Conservation (phyloP, 2,113 vertebrate genomes). For the Lanius collurio region DNA sequence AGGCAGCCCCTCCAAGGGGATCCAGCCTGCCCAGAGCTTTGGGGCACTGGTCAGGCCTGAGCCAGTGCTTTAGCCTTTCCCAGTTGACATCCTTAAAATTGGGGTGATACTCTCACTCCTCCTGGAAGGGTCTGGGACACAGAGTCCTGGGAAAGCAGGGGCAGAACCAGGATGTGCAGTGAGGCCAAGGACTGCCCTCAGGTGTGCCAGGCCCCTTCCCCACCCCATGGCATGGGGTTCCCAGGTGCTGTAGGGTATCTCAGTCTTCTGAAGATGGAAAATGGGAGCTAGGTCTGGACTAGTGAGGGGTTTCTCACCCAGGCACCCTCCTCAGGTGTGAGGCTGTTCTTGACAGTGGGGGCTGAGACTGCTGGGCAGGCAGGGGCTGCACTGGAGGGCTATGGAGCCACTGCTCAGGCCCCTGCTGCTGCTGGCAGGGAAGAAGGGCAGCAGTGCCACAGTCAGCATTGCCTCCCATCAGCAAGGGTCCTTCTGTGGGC, state of each 20-base stretch:
- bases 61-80: neutral
- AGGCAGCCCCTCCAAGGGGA: neutral
- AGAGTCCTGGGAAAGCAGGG: neutral
- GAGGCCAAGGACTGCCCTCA: neutral
- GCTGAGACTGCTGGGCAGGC: neutral
- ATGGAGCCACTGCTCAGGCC: neutral
- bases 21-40: neutral
- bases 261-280: neutral
- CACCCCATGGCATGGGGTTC: neutral
- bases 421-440: neutral
- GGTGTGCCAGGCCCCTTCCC: neutral
- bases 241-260: neutral
- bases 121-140: too few relatives aligned
- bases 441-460: neutral
- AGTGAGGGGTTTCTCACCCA: neutral
- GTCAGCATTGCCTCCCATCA: neutral
- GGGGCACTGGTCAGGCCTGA: neutral
- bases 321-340: fast-evolving
- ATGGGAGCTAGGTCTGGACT: neutral
- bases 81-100: neutral
- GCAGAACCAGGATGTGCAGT: neutral
- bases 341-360: neutral
- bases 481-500: neutral
- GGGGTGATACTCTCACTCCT: neutral
- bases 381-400: neutral